Base-by-base conservation (phyloP, 2,888 invertebrate genomes). In the Zygothrica quintamaculata region DNA sequence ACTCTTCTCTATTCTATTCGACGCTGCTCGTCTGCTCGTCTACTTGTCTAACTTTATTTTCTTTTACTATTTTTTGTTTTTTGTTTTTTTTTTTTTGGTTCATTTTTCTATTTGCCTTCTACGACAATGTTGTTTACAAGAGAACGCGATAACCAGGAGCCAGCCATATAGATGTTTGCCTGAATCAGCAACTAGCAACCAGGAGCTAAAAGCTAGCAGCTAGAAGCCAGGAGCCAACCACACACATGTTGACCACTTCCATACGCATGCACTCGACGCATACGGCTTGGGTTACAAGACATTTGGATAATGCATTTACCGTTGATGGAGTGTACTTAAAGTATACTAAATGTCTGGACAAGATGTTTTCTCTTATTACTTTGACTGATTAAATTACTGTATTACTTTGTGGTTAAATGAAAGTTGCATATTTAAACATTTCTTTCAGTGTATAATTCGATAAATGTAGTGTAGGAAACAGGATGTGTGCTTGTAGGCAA, bases 381-480 rank as follows among this genome's bases (percentile, higher is more conserved):
- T n/a, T n/a, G n/a, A n/a, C n/a, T n/a, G n/a, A n/a, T n/a, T n/a
- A n/a, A n/a, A n/a, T n/a, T n/a, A n/a, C n/a, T n/a, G n/a, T n/a
- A n/a, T n/a, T n/a, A n/a, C n/a, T 65, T 68, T 80, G 77, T 59
- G 84, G 80, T 80, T 50, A 84, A 77, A 73, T 80, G 67, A 79
- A 74, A 67, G 57, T 70, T 59, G 46, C 66, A 67, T 46, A 64
- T 52, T 55, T 36, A 29, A 57, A 57, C 61, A 65, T 65, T 60
- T 55, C 44, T 40, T 39, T 46, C 26, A 33, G 34, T 53, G 22
- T 44, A 37, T 26, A 47, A 53, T 53, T 53, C 25, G 47, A 48
- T 11, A 31, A 7, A n/a, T 6, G 25, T 2, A 29, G n/a, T n/a
- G n/a, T 29, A 8, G 44, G 51, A 36, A 22, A 22, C n/a, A n/a